Base-by-base conservation (phyloP, 2,113 vertebrate species). In the Charadrius vociferus region DNA sequence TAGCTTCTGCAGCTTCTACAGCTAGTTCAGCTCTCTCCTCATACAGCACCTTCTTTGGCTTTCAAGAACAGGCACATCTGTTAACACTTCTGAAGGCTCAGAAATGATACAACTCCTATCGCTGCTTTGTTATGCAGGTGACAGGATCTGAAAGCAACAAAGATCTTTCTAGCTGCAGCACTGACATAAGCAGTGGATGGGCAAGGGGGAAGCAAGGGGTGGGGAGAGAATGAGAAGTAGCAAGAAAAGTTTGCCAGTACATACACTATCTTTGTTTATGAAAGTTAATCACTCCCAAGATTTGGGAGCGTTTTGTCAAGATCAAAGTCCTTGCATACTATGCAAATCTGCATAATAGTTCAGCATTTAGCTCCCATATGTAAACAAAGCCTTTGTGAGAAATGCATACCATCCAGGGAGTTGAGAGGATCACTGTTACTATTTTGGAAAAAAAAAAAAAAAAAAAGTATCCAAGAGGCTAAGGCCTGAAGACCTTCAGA, bases 61-160 rank as follows among this genome's bases (percentile, higher is more conserved):
- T 94, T 90, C 71, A 77, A 86, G 73, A 84, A 80, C 43, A 59
- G 39, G 75, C 84, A 95, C 92, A 95, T 93, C 95, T 97, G 95
- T 95, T 94, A 95, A 80, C 95, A 90, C 82, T 93, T 94, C 74
- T 81, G 90, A 94, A 88, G 67, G 92, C 95, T 95, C 90, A 93
- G 74, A 92, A 94, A 94, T 88, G 17, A 88, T 50, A 91, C 37
- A 89, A 23, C 41, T 93, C 4, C 2, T 3, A 82, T 73, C 5
- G 0, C 82, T 80, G 74, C 85, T 94, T 89, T 95, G 68, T 91
- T 82, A 82, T 32, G 85, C 71, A 85, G 92, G 81, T 95, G 95
- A 96, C 92, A 93, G 86, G 61, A 86, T 86, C 83, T 88, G 83
- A 94, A 92, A 95, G 93, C 93, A 78, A 61, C 24, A 23, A 29